phyloP scores from a whole-genome alignment of 37 sponge, comb jelly and placozoan genomes.

The Ephydatia muelleri region DNA sequence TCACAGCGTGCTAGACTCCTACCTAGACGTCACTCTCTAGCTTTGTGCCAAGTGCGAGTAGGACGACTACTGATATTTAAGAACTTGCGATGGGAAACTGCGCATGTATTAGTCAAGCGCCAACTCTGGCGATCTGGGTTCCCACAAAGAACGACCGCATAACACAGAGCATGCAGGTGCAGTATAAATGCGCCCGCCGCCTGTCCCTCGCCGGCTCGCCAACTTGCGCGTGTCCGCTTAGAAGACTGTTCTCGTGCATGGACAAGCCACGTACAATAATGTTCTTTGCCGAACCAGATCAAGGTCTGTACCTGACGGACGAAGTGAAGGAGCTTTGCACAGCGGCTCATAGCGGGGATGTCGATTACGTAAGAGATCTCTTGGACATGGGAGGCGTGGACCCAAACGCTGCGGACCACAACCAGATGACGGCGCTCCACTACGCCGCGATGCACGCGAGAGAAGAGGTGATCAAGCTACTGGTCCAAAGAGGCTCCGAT shows the following conservation, averaged over 20 bases:
- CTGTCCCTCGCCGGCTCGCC: too few species aligned
- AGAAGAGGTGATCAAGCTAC: constrained; percentile 36
- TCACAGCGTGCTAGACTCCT: background rate
- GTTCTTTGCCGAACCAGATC: constrained; percentile 12
- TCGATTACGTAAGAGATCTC: constrained; percentile 20
- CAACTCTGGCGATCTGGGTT: background rate
- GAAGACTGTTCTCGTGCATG: background rate
- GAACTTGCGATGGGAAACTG: background rate
- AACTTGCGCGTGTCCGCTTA: background rate
- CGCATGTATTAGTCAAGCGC: background rate
- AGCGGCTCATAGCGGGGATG: constrained; percentile 58
- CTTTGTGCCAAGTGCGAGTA: background rate
- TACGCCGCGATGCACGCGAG: constrained; percentile 71
- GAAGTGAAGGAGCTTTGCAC: constrained; percentile 29
- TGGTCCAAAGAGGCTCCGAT: constrained; percentile 53
- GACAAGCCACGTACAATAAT: background rate
- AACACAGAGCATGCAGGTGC: background rate
- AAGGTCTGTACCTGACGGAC: constrained; percentile 12
- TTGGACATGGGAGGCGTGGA: constrained; percentile 37
- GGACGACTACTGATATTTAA: background rate
- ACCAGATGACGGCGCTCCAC: constrained; percentile 64
- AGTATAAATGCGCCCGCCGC: background rate
- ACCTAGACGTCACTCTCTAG: background rate
- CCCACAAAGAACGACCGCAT: background rate
- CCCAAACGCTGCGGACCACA: constrained; percentile 46